Evolutionary conservation across 2,113 vertebrate species (phyloP).

Genomic region (Caranx melampygus): DNA sequence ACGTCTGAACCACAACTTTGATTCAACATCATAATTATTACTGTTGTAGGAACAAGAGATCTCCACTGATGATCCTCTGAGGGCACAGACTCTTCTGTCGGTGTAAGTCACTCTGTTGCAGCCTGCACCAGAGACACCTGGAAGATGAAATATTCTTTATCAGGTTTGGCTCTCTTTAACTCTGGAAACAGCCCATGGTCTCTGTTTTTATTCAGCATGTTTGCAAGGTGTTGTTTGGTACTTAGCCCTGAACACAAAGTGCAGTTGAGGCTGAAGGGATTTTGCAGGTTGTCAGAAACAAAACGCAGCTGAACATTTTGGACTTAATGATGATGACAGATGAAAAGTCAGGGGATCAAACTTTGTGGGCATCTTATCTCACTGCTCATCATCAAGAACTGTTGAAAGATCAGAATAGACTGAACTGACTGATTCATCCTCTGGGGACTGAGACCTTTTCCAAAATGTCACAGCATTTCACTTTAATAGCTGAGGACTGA

Average conservation of each 20-base stretch:
- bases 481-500: no score
- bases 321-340: not conserved
- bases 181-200: no score
- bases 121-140: accelerated
- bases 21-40: accelerated
- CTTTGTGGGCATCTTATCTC: no score
- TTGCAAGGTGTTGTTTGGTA: not conserved
- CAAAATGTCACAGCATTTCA: no score
- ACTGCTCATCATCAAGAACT: not conserved
- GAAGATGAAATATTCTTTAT: not conserved
- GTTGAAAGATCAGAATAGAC: not conserved
- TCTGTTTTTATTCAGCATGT: no score
- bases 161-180: no score
- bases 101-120: slow-evolving; percentile 26
- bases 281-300: no score
- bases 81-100: not conserved
- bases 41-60: not conserved
- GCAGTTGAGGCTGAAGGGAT: no score
- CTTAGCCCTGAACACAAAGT: no score
- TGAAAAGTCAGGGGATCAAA: no score
- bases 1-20: not conserved
- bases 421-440: no score
- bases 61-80: slow-evolving; percentile 27
- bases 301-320: not conserved
- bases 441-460: no score